These are phyloP conservation scores for Enteromius afrohamiltoni DNA, from an alignment of 2,797 vertebrate species.

Conservation along the genomic window DNA sequence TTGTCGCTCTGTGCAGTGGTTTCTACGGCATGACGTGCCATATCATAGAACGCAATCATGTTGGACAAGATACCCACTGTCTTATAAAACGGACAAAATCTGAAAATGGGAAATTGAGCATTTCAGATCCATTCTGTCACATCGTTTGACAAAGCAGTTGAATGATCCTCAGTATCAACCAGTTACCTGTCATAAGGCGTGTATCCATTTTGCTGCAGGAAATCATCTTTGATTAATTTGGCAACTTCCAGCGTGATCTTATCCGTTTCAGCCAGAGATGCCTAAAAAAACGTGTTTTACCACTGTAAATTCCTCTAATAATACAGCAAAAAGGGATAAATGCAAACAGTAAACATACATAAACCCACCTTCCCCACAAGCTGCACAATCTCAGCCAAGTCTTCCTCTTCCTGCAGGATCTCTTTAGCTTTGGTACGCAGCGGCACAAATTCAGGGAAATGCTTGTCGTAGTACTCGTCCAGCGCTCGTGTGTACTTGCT, in stretches of 20 bases:
- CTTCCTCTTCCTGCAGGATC: constrained; percentile 98
- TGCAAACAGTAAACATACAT: background rate
- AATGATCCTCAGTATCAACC: background rate
- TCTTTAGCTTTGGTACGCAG: constrained; percentile 97
- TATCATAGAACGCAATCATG: constrained; percentile 96
- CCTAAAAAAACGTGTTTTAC: constrained; percentile 70
- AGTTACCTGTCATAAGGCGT: constrained; percentile 89
- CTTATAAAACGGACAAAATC: constrained; percentile 99
- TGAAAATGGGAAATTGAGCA: constrained; percentile 59
- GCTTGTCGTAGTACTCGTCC: constrained; percentile 97
- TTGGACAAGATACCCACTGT: constrained; percentile 97
- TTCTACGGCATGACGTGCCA: constrained; percentile 96
- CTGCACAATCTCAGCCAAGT: constrained; percentile 97
- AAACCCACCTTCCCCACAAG: constrained; percentile 93
- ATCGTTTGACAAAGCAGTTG: background rate
- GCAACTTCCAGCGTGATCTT: constrained; percentile 98
- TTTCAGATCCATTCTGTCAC: background rate
- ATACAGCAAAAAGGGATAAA: background rate
- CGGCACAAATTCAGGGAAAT: constrained; percentile 96
- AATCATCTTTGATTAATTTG: constrained; percentile 98
- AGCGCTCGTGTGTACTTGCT: constrained; percentile 96
- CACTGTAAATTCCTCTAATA: background rate
- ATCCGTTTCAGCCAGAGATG: constrained; percentile 95
- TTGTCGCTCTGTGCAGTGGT: constrained; percentile 94
- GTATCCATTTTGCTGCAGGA: constrained; percentile 97